Percentiles rank a stretch among this genome's conserved stretches.
Evolutionary conservation across 2,888 invertebrate genomes (phyloP).

Genomic region (Abscondita cerata): DNA sequence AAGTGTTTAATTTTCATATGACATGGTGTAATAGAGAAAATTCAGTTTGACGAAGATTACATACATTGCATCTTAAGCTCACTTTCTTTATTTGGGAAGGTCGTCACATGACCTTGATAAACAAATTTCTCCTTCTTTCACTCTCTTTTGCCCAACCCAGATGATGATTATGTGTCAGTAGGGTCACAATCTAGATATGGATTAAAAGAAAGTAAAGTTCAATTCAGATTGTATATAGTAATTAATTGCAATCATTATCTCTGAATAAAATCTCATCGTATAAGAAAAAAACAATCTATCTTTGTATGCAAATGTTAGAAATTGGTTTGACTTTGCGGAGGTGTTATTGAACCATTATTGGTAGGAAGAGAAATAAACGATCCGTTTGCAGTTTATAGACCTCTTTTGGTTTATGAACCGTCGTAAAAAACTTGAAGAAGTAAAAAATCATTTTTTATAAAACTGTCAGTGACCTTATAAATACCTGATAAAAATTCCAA

Average conservation of each 20-base stretch:
- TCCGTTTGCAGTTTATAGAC: too few relatives aligned
- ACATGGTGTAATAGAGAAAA: slow-evolving; percentile 3
- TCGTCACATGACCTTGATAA: slow-evolving; percentile 53
- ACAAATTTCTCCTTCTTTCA: slow-evolving; percentile 54
- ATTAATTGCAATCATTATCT: neutral
- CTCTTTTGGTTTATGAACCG: too few relatives aligned
- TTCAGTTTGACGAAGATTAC: slow-evolving; percentile 14
- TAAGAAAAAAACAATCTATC: neutral
- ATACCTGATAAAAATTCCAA: too few relatives aligned
- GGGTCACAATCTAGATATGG: slow-evolving; percentile 32
- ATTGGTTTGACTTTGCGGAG: too few relatives aligned
- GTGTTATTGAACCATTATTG: too few relatives aligned
- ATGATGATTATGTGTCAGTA: slow-evolving; percentile 42
- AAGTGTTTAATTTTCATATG: neutral
- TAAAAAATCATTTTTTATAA: too few relatives aligned
- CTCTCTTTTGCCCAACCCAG: slow-evolving; percentile 49
- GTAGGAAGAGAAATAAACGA: too few relatives aligned
- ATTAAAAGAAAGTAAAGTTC: slow-evolving; percentile 15
- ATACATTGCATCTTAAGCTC: slow-evolving; percentile 31
- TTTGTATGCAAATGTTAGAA: neutral
- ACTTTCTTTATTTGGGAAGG: slow-evolving; percentile 51
- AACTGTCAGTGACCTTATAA: too few relatives aligned
- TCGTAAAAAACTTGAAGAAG: too few relatives aligned
- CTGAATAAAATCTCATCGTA: neutral
- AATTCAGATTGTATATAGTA: too few relatives aligned